These are phyloP conservation scores for Anser cygnoides DNA, from an alignment of 2,113 vertebrate genomes.

Conservation along the genomic window DNA sequence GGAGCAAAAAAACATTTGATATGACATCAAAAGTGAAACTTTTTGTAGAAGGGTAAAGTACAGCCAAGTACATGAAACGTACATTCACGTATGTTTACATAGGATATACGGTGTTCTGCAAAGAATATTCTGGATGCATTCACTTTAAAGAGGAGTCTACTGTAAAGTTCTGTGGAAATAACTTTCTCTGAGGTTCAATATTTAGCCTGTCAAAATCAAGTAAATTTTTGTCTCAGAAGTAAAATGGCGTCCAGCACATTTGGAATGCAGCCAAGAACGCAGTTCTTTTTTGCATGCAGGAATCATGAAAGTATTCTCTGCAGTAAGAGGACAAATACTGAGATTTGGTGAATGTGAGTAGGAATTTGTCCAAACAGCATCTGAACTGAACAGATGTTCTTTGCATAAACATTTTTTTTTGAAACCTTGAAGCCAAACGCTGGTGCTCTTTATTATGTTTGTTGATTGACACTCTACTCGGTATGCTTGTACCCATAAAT, in stretches of 20 bases:
- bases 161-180: background rate
- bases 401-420: background rate
- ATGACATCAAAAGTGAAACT: accelerated
- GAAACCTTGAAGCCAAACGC: background rate
- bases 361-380: background rate
- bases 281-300: background rate
- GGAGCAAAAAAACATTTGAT: background rate
- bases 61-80: background rate
- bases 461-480: background rate
- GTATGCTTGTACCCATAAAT: accelerated
- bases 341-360: background rate
- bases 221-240: background rate
- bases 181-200: background rate
- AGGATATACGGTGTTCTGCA: background rate
- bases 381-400: background rate
- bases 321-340: background rate
- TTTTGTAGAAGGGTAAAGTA: background rate
- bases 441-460: background rate
- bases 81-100: accelerated
- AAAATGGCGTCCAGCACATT: background rate
- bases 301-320: background rate
- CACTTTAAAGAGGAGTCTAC: background rate
- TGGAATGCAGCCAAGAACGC: background rate
- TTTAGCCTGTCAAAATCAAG: background rate
- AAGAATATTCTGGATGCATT: background rate